Conservation (phyloP, 2,888 invertebrate species). For the Neoscelio sp. region DNA sequence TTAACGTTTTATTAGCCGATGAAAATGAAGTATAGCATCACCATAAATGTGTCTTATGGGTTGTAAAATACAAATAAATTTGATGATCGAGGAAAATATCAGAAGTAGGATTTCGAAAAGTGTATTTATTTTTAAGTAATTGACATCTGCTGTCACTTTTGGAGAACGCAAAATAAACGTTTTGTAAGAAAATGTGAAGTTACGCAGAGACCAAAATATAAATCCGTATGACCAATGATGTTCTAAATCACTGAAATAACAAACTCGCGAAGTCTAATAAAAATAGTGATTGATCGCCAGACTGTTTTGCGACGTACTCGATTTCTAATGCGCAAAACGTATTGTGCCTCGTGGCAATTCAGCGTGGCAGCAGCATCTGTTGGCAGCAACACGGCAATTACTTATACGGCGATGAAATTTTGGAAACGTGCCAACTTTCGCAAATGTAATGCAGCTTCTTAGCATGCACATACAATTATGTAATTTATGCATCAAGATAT, state of each 20-base stretch:
- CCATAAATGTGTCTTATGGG: too few species aligned
- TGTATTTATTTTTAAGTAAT: too few species aligned
- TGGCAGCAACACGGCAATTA: conserved; percentile 24
- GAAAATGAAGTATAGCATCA: too few species aligned
- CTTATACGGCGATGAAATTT: conserved; percentile 44
- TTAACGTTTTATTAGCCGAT: too few species aligned
- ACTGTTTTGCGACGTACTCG: conserved; percentile 38
- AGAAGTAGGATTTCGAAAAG: too few species aligned
- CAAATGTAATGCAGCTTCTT: conserved; percentile 37
- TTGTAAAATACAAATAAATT: too few species aligned
- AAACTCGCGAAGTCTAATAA: conserved; percentile 20
- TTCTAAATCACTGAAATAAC: conserved; percentile 22
- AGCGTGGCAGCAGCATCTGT: conserved; percentile 38
- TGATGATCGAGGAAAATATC: too few species aligned
- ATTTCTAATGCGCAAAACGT: conserved; percentile 51
- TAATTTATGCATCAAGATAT: conserved; percentile 21
- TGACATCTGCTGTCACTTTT: too few species aligned
- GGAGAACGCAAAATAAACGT: too few species aligned
- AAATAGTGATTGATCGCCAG: conserved; percentile 11
- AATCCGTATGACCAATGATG: conserved; percentile 17
- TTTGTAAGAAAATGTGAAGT: too few species aligned
- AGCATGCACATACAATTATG: conserved; percentile 5
- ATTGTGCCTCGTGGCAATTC: conserved; percentile 28
- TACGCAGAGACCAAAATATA: too few species aligned
- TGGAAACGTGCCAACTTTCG: conserved; percentile 45